Evolutionary conservation across 2,797 vertebrate genomes (phyloP).

Genomic region (Pseudocheirus occidentalis): DNA sequence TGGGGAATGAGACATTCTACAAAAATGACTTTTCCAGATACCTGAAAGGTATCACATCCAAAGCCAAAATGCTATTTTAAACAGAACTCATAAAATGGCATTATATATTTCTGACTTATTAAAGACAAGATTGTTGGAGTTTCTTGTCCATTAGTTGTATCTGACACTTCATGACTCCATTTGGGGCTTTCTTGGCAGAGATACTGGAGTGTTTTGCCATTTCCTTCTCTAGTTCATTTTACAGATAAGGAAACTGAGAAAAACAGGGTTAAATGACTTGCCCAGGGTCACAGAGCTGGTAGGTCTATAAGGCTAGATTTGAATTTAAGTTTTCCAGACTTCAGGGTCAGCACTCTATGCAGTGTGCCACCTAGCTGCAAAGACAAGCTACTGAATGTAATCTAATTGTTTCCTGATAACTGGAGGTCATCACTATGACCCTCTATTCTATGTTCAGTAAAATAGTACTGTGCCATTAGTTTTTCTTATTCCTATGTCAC

Average conservation of each 20-base stretch:
- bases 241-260: not conserved
- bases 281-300: not conserved
- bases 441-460: not conserved
- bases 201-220: not conserved
- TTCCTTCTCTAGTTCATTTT: not conserved
- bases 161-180: not conserved
- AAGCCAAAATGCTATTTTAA: not conserved
- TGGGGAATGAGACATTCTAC: not conserved
- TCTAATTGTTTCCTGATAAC: not conserved
- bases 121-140: not conserved
- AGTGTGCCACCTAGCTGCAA: not conserved
- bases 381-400: not conserved
- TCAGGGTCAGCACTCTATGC: not conserved
- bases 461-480: not conserved
- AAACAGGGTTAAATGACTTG: not conserved
- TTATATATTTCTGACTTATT: not conserved
- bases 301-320: not conserved
- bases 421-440: not conserved
- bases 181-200: not conserved
- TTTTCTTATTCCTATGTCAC: not conserved
- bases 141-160: not conserved
- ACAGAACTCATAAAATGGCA: not conserved
- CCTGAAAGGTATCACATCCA: not conserved
- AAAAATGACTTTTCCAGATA: not conserved
- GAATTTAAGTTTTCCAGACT: not conserved